phyloP scores from a whole-genome alignment of 2,113 vertebrate genomes.

The Perca fluviatilis region DNA sequence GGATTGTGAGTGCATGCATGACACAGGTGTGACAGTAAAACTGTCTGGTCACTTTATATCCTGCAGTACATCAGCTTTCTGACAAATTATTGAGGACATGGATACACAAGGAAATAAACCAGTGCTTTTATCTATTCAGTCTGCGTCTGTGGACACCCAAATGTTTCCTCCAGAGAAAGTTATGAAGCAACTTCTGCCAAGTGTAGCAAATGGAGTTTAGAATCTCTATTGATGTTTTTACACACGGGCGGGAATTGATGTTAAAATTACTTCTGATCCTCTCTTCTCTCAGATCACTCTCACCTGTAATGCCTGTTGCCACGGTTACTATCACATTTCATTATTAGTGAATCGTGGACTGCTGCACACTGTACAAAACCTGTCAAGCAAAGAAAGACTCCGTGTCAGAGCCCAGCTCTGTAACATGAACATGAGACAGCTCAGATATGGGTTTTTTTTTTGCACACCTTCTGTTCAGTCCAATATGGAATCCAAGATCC shows the following conservation, averaged over 20 bases:
- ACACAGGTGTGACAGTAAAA: conserved; percentile 37
- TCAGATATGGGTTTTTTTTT: background rate
- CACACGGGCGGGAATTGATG: conserved; percentile 47
- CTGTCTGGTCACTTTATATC: conserved; percentile 40
- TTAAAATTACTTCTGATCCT: conserved; percentile 55
- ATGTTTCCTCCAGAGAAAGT: conserved; percentile 23
- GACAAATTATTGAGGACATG: conserved; percentile 26
- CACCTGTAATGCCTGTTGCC: conserved; percentile 64
- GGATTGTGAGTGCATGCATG: conserved; percentile 28
- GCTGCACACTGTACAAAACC: conserved; percentile 27
- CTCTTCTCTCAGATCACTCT: conserved; percentile 31
- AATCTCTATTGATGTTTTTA: conserved; percentile 51
- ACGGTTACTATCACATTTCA: conserved; percentile 69
- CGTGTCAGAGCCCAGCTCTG: conserved; percentile 16
- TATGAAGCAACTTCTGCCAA: conserved; percentile 31
- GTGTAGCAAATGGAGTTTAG: conserved; percentile 41
- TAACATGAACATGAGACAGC: conserved; percentile 27
- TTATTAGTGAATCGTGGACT: conserved; percentile 57
- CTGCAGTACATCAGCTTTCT: conserved; percentile 40
- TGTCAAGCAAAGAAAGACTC: conserved; percentile 24
- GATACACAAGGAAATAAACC: conserved; percentile 17
- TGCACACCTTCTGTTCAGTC: background rate
- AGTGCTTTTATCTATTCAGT: background rate
- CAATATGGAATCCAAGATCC: background rate
- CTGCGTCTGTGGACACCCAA: conserved; percentile 25